Evolutionary conservation across 2,113 vertebrate species (phyloP).

Genomic region (Tetrax tetrax): DNA sequence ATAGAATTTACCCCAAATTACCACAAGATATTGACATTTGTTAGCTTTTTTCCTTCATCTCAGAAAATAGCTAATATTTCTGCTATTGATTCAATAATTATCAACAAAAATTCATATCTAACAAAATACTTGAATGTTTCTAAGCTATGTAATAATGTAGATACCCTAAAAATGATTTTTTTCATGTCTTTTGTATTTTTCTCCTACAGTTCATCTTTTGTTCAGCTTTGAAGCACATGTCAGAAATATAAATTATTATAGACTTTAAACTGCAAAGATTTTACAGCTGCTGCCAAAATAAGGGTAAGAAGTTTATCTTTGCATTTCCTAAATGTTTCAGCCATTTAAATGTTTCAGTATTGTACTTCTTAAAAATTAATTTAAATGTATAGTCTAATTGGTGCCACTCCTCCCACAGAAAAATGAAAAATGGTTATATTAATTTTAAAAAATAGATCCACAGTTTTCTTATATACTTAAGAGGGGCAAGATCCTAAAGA

Average conservation of each 20-base stretch:
- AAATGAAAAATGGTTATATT: neutral
- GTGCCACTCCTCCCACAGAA: neutral
- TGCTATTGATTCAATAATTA: neutral
- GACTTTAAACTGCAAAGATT: conserved; percentile 21
- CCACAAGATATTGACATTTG: neutral
- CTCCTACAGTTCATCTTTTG: neutral
- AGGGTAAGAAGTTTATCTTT: conserved; percentile 4
- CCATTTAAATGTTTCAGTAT: conserved; percentile 9
- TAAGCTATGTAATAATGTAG: neutral
- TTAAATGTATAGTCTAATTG: neutral
- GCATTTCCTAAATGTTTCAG: neutral
- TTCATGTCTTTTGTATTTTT: neutral
- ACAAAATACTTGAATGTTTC: neutral
- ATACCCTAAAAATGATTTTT: neutral
- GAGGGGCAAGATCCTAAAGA: neutral
- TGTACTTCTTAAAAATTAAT: conserved; percentile 21
- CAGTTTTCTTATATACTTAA: neutral
- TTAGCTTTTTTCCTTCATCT: neutral
- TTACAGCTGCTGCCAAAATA: conserved; percentile 27
- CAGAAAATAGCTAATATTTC: neutral
- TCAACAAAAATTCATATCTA: neutral
- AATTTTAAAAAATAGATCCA: neutral
- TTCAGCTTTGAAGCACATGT: neutral
- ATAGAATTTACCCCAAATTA: neutral
- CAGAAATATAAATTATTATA: neutral